These are phyloP conservation scores for Thecophora atra DNA, from an alignment of 2,888 invertebrate genomes.

Conservation along the genomic window DNA sequence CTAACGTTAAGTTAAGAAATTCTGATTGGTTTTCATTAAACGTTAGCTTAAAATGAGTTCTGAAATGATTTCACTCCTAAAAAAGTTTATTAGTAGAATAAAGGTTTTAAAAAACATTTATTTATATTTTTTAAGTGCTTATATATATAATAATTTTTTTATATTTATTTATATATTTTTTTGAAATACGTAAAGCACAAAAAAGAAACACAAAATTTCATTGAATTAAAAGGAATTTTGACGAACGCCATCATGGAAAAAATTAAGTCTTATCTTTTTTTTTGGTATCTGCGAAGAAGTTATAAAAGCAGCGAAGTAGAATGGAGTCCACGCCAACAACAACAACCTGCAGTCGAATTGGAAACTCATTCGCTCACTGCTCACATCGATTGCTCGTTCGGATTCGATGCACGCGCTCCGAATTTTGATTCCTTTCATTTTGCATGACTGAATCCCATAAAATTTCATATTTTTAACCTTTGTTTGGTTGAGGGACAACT, in stretches of 20 bases:
- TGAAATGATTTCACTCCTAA: too few relatives aligned
- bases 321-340: conserved; percentile 1
- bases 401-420: conserved; percentile 29
- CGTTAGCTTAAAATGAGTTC: too few relatives aligned
- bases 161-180: neutral
- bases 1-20: too few relatives aligned
- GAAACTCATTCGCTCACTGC: conserved; percentile 3
- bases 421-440: conserved; percentile 36
- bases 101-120: too few relatives aligned
- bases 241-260: conserved; percentile 36
- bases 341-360: neutral
- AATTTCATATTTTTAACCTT: conserved; percentile 30
- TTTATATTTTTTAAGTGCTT: neutral
- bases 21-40: too few relatives aligned
- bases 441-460: conserved; percentile 37
- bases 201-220: neutral
- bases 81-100: too few relatives aligned
- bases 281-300: neutral
- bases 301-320: conserved; percentile 3
- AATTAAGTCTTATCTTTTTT: conserved; percentile 12
- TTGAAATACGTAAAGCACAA: neutral
- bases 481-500: neutral
- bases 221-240: conserved; percentile 19
- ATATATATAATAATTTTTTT: neutral
- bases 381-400: conserved; percentile 39